Percentiles rank a stretch among this genome's conserved stretches.
Conservation (phyloP, 1,140 invertebrate species). For the Drosophila arizonae region DNA sequence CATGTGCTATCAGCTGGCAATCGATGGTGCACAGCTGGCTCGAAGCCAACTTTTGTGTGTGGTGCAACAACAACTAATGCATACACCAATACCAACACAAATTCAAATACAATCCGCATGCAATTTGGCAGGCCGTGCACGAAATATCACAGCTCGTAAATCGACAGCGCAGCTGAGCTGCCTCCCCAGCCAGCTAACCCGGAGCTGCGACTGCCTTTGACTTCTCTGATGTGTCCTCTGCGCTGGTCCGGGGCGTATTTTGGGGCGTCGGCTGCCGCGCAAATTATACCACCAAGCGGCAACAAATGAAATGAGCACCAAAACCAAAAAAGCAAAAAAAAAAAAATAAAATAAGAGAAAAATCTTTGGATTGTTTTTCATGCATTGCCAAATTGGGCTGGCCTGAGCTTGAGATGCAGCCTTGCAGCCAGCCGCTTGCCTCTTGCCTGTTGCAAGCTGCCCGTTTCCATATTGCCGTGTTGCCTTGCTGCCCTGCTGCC, state of each 20-base stretch:
- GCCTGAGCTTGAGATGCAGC: constrained; percentile 49
- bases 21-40: constrained; percentile 50
- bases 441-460: constrained; percentile 2
- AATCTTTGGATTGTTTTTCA: constrained; percentile 26
- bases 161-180: constrained; percentile 49
- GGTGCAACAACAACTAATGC: constrained; percentile 23
- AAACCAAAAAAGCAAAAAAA: constrained; percentile 11
- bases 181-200: constrained; percentile 6
- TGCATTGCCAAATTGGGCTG: constrained; percentile 68
- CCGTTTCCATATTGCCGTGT: neutral
- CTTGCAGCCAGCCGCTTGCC: constrained; percentile 37
- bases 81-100: constrained; percentile 12
- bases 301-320: constrained; percentile 45
- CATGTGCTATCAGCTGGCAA: constrained; percentile 59
- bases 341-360: neutral
- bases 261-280: constrained; percentile 72
- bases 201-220: neutral
- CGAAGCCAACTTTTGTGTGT: constrained; percentile 18
- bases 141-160: constrained; percentile 79
- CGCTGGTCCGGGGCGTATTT: constrained; percentile 10
- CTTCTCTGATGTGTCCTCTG: constrained; percentile 10
- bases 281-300: constrained; percentile 73
- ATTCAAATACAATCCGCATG: constrained; percentile 2
- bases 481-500: constrained; percentile 46
- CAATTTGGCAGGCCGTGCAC: constrained; percentile 57